Evolutionary conservation across 2,888 invertebrate genomes (phyloP).

Genomic region (Lithophane leautieri): DNA sequence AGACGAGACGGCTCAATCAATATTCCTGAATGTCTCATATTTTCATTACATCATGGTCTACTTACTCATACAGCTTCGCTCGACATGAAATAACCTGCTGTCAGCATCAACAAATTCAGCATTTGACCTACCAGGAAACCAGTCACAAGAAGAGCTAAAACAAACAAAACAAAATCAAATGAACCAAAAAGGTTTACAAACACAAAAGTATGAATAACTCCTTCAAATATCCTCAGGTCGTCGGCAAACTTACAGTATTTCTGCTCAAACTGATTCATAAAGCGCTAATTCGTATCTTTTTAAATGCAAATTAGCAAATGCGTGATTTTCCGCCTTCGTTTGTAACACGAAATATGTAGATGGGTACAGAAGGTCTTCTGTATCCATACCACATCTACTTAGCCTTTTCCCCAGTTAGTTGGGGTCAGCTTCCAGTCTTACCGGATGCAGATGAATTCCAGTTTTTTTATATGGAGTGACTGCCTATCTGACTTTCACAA

Average conservation of each 20-base stretch:
- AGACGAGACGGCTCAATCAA: neutral
- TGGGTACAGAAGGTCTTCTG: neutral
- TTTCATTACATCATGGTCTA: neutral
- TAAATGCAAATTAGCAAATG: conserved; percentile 70
- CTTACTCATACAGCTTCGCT: neutral
- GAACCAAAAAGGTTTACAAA: conserved; percentile 42
- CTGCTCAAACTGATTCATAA: conserved; percentile 60
- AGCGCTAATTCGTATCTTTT: conserved; percentile 68
- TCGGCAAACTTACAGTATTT: conserved; percentile 67
- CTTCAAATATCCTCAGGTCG: conserved; percentile 56
- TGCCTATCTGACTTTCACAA: neutral
- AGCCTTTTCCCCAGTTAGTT: neutral
- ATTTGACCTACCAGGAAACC: conserved; percentile 42
- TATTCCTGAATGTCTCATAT: neutral
- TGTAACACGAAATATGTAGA: neutral
- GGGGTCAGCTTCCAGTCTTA: neutral
- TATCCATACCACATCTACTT: neutral
- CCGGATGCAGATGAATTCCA: neutral
- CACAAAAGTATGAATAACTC: conserved; percentile 50
- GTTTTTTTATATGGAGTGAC: neutral
- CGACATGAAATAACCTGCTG: neutral
- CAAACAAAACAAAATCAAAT: conserved; percentile 27
- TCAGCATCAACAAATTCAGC: neutral
- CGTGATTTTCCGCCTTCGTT: conserved; percentile 62
- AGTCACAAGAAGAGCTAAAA: conserved; percentile 10